Base-by-base conservation (phyloP, 2,888 invertebrate species). In the Endotricha flammealis region DNA sequence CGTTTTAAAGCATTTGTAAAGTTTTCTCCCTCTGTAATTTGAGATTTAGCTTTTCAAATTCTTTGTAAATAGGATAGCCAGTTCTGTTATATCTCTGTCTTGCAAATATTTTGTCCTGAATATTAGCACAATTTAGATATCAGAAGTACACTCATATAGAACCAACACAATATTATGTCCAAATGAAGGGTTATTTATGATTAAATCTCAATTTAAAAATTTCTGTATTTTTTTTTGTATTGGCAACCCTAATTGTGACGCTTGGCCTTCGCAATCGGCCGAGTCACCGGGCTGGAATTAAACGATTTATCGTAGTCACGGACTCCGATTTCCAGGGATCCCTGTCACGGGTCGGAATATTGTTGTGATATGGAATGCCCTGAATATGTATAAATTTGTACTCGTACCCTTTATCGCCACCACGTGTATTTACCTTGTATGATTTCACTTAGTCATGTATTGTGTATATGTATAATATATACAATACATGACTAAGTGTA, bases 261-360 rank as follows among this genome's bases (percentile, higher is more conserved):
- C 64, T 70, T 64, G 67, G 69, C 71, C 72, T 72, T 77, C 66
- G 71, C 76, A 75, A 77, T 80, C 76, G 77, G 64, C 54, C 63
- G 64, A 79, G 66, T 74, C 81, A 78, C 73, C 60, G 62, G 72
- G 69, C 70, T 73, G 74, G 79, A 81, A 81, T 81, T 77, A 82
- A 82, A 76, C 79, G 80, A 81, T 82, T 78, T 82, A 82, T 81
- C 67, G 80, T 65, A 70, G 72, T 76, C 76, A 77, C 71, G 73
- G 69, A 67, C 58, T 59, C 51, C 72, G 71, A 69, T 69, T 74
- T 70, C 61, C 59, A 61, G 64, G 62, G 64, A 67, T 64, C 62
- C 61, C 57, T 66, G 68, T 71, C 68, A 64, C 60, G 55, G 62
- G 41, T 57, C 44, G 58, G 64, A 65, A 66, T 70, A 69, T 66